Evolutionary conservation across 2,113 vertebrate genomes (phyloP).

Genomic region (zebrafish (Danio rerio)): GRCz12tu NC_133198.1:37142001-37142500

Average conservation of each 20-base stretch:
- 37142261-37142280: slow-evolving; percentile 49
- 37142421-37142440: background rate
- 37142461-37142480: background rate
- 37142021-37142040: background rate
- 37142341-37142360: slow-evolving; percentile 46
- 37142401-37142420: background rate
- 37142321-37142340: slow-evolving; percentile 40
- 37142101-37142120: background rate
- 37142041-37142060: background rate
- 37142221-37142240: slow-evolving; percentile 23
- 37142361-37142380: slow-evolving; percentile 41
- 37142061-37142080: background rate
- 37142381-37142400: slow-evolving; percentile 7
- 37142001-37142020: background rate
- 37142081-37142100: background rate
- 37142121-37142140: background rate
- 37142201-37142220: slow-evolving; percentile 28
- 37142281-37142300: slow-evolving; percentile 47
- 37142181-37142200: slow-evolving; percentile 14
- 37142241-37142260: slow-evolving; percentile 24
- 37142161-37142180: background rate
- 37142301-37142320: slow-evolving; percentile 36
- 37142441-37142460: background rate
- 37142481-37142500: background rate
- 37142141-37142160: background rate